phyloP scores from a whole-genome alignment of 2,797 vertebrate genomes.

The Leptatherina wallacei region DNA sequence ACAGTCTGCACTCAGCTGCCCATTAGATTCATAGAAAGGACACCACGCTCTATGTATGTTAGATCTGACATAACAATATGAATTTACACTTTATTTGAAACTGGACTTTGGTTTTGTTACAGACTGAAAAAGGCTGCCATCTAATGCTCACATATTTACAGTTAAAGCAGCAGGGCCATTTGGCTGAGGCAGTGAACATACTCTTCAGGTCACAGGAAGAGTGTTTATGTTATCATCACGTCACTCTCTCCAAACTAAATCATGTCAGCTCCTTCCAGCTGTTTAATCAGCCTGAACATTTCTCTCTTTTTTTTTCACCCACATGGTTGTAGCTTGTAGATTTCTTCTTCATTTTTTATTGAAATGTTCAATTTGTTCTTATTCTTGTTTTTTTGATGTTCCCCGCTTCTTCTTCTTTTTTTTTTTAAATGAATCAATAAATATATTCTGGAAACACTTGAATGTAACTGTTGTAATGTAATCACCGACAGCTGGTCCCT shows the following conservation, averaged over 20 bases:
- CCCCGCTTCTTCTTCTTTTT: no score
- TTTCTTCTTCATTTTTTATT: not conserved
- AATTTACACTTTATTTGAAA: not conserved
- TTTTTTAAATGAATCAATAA: not conserved
- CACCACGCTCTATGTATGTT: not conserved
- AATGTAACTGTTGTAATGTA: no score
- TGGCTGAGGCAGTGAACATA: conserved; percentile 37
- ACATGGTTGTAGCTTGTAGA: not conserved
- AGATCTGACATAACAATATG: not conserved
- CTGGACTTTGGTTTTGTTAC: not conserved
- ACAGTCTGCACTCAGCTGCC: not conserved
- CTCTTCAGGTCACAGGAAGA: conserved; percentile 40
- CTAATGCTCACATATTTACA: not conserved
- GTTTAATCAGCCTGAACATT: not conserved
- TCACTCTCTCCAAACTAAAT: conserved; percentile 47
- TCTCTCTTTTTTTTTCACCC: not conserved
- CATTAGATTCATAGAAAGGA: not conserved
- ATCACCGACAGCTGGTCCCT: no score
- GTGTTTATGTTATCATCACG: conserved; percentile 53
- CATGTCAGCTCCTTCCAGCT: conserved; percentile 13
- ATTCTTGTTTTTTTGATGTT: not conserved
- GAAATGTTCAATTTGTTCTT: not conserved
- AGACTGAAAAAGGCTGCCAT: conserved; percentile 4
- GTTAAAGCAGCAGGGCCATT: conserved; percentile 27
- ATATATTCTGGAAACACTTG: not conserved